A percentile compares a stretch with the other conserved stretches of the same genome.
Conservation (phyloP, 2,113 vertebrate species). For the Xiphophorus maculatus region DNA sequence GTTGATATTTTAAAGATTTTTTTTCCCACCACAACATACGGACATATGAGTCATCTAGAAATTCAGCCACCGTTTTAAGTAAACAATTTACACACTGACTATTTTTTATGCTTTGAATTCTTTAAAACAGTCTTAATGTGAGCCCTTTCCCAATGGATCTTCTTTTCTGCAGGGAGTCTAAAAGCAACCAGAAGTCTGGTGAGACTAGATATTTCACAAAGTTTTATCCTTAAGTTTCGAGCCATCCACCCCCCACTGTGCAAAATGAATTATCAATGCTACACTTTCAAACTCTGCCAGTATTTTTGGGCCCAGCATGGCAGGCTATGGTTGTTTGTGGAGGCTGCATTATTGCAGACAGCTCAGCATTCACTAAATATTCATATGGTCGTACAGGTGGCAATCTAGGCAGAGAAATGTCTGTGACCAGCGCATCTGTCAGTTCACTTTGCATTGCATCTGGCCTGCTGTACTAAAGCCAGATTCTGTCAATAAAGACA, state of each 20-base stretch:
- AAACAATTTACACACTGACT: background rate
- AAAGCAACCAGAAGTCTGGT: constrained; percentile 30
- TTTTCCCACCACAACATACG: no score
- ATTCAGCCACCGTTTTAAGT: background rate
- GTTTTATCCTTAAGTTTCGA: constrained; percentile 63
- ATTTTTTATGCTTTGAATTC: background rate
- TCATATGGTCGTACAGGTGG: constrained; percentile 64
- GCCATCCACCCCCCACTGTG: constrained; percentile 36
- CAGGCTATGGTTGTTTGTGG: constrained; percentile 29
- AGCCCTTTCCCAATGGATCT: constrained; percentile 18
- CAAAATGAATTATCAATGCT: constrained; percentile 69
- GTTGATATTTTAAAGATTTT: no score
- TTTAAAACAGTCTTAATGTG: background rate
- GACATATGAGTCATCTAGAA: no score
- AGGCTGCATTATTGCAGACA: constrained; percentile 18
- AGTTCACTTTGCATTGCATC: constrained; percentile 58
- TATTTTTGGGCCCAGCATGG: constrained; percentile 29
- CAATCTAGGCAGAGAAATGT: constrained; percentile 60
- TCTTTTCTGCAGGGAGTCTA: background rate
- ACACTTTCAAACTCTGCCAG: constrained; percentile 40
- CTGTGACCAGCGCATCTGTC: constrained; percentile 72
- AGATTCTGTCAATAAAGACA: constrained; percentile 67
- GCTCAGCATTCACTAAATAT: constrained; percentile 52
- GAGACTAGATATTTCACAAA: constrained; percentile 49
- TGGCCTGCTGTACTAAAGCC: constrained; percentile 60